These are phyloP conservation scores for Corythaixoides concolor DNA, from an alignment of 2,113 vertebrate species.

Conservation along the genomic window DNA sequence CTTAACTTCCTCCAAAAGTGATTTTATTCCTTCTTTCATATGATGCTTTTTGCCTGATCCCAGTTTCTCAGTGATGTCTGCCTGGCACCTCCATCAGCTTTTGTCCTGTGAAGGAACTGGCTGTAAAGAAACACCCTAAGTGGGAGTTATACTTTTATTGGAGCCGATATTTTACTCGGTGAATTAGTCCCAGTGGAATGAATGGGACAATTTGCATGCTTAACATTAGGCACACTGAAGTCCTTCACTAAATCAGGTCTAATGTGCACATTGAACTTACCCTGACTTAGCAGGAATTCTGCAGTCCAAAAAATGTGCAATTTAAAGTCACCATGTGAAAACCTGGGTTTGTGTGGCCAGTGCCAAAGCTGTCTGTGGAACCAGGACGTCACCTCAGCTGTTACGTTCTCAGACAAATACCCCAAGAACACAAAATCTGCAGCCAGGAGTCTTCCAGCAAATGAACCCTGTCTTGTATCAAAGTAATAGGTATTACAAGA, in stretches of 20 bases:
- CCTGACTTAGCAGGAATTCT: not conserved
- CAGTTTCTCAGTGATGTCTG: not conserved
- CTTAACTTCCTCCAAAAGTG: not conserved
- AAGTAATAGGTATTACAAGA: not conserved
- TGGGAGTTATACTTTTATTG: slow-evolving; percentile 6
- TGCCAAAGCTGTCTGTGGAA: not conserved
- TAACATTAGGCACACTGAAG: not conserved
- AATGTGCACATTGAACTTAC: slow-evolving; percentile 17
- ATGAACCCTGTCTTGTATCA: not conserved
- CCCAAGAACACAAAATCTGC: not conserved
- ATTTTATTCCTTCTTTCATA: not conserved
- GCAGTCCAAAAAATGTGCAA: not conserved
- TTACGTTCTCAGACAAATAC: not conserved
- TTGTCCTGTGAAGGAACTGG: not conserved
- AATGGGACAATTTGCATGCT: not conserved
- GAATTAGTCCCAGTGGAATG: not conserved
- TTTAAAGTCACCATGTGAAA: not conserved
- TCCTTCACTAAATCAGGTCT: slow-evolving; percentile 28
- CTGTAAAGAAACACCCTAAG: not conserved
- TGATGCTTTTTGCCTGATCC: not conserved
- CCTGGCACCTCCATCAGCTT: not conserved
- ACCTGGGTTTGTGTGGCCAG: not conserved
- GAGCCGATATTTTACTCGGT: not conserved
- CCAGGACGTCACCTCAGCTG: not conserved
- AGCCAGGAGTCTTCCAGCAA: not conserved